A percentile compares a stretch with the other conserved stretches of the same genome.
phyloP scores from a whole-genome alignment of 2,797 vertebrate species.

The Phyllotis vaccarum region DNA sequence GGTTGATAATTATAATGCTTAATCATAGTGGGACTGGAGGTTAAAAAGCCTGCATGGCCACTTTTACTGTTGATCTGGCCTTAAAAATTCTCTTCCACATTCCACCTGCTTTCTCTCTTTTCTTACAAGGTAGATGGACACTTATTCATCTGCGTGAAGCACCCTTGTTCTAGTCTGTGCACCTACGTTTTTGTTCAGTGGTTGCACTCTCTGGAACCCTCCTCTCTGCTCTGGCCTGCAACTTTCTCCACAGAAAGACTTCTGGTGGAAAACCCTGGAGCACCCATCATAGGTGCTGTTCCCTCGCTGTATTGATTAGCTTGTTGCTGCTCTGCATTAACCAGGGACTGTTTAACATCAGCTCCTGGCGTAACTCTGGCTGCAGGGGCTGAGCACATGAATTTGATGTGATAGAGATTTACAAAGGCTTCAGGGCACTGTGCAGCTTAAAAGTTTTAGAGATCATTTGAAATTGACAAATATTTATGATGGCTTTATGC shows the following conservation, averaged over 20 bases:
- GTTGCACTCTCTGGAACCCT: not conserved
- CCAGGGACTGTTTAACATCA: not conserved
- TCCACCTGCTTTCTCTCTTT: not conserved
- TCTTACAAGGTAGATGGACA: not conserved
- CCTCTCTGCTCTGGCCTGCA: not conserved
- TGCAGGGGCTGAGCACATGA: not conserved
- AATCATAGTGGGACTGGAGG: not conserved
- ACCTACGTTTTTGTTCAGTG: not conserved
- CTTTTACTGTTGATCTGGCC: not conserved
- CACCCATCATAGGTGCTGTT: not conserved
- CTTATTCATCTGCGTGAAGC: not conserved
- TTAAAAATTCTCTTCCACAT: not conserved
- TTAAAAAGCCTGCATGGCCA: not conserved
- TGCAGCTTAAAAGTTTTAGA: not conserved
- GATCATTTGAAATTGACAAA: not conserved
- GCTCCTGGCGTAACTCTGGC: not conserved
- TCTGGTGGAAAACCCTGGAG: not conserved
- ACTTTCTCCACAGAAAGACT: not conserved
- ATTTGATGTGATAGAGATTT: not conserved
- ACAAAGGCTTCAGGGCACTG: not conserved
- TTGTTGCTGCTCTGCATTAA: not conserved
- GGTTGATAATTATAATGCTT: not conserved
- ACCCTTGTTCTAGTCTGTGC: not conserved
- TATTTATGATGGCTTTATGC: not conserved
- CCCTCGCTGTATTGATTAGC: not conserved